phyloP scores from a whole-genome alignment of 2,888 invertebrate genomes.

The Scaptomyza caliginosa region DNA sequence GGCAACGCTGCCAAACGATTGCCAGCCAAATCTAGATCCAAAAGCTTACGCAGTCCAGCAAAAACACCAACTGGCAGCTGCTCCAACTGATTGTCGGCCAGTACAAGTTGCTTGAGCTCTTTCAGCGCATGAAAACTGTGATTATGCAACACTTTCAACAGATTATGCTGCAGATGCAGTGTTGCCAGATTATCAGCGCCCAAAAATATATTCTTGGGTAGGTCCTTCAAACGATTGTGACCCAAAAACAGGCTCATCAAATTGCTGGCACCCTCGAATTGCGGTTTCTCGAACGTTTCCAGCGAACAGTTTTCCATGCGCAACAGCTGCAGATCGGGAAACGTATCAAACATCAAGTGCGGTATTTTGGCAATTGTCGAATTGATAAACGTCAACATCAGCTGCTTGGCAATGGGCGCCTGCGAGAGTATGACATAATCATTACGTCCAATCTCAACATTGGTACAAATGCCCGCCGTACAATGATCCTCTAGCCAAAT shows the following conservation, averaged over 20 bases:
- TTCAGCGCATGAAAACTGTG: slow-evolving; percentile 81
- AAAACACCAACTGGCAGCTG: slow-evolving; percentile 72
- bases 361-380: slow-evolving; percentile 82
- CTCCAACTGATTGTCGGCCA: slow-evolving; percentile 76
- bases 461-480: slow-evolving; percentile 74
- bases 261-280: slow-evolving; percentile 83
- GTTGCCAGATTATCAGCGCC: slow-evolving; percentile 82
- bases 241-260: slow-evolving; percentile 80
- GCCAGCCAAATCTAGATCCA: slow-evolving; percentile 76
- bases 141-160: slow-evolving; percentile 72
- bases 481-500: slow-evolving; percentile 83
- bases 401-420: slow-evolving; percentile 74
- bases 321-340: slow-evolving; percentile 81
- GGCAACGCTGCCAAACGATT: slow-evolving; percentile 76
- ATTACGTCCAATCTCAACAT: slow-evolving; percentile 77
- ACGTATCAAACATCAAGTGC: slow-evolving; percentile 82
- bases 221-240: slow-evolving; percentile 77
- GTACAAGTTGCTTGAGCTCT: slow-evolving; percentile 78
- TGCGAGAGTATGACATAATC: slow-evolving; percentile 82
- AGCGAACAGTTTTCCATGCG: slow-evolving; percentile 83
- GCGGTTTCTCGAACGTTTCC: slow-evolving; percentile 81
- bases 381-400: slow-evolving; percentile 80
- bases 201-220: slow-evolving; percentile 82
- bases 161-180: slow-evolving; percentile 73
- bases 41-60: slow-evolving; percentile 71